Base-by-base conservation (phyloP, 2,113 vertebrate genomes). In the Chlamydotis undulata region DNA sequence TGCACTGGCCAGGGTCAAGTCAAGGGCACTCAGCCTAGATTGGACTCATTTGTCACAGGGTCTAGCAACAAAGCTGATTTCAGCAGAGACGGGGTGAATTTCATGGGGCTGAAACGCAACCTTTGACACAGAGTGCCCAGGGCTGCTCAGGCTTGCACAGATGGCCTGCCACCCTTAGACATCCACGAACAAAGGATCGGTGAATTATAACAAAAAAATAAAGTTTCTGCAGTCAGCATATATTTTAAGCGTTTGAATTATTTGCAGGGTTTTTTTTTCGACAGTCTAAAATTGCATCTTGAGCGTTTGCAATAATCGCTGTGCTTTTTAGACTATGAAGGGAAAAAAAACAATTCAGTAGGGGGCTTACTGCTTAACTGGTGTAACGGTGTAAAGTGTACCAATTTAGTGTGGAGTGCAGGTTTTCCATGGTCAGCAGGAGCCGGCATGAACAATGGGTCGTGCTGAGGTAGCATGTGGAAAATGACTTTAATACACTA, bases 401-500 rank as follows among this genome's bases (percentile, higher is more conserved):
- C 98, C 98, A 98, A 99, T 99, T 99, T 99, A 98, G 97, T 98
- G 97, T 96, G 96, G 97, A 98, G 98, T 98, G 98, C 97, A 98
- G 97, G 98, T 98, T 98, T 98, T 98, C 98, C 98, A 98, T 99
- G 99, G 99, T 99, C 99, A 99, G 99, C 99, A 99, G 98, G 98
- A 98, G 98, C 98, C 98, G 97, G 99, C 99, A 99, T 99, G 99
- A 99, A 99, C 99, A 99, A 99, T 99, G 99, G 99, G 97, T 99
- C 97, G 98, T 99, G 99, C 99, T 99, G 99, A 99, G 99, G 99
- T 99, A 99, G 99, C 99, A 99, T 99, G 99, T 99, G 98, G 99
- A 99, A 99, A 99, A 99, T 99, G 98, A 99, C 99, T 99, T 99
- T 99, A 99, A 99, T 99, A 99, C 98, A 99, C 99, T 99, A 99